phyloP scores from a whole-genome alignment of 1,140 invertebrate species.

The Pogonomyrmex barbatus region DNA sequence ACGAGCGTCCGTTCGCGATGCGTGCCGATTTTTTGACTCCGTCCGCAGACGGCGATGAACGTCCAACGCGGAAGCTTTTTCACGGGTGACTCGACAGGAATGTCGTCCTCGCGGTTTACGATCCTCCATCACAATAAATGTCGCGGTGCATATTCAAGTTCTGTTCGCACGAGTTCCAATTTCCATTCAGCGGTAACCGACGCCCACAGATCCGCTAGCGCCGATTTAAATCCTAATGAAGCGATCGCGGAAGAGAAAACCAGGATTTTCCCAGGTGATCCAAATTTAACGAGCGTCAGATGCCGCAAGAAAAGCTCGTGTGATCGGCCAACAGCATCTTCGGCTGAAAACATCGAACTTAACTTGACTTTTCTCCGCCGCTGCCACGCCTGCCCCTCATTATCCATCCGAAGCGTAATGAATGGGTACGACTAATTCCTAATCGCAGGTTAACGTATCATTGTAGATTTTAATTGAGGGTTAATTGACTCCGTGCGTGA shows the following conservation, averaged over 20 bases:
- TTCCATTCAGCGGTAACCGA: constrained; percentile 24
- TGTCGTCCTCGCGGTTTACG: constrained; percentile 65
- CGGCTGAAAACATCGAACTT: constrained; percentile 22
- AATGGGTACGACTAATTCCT: constrained; percentile 9
- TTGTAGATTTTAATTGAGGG: constrained; percentile 13
- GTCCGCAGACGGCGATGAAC: constrained; percentile 14
- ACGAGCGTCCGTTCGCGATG: constrained; percentile 12
- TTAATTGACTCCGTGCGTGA: constrained; percentile 11
- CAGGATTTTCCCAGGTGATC: background rate
- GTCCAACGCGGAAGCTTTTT: constrained; percentile 48
- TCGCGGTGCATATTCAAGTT: constrained; percentile 37
- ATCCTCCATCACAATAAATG: constrained; percentile 55
- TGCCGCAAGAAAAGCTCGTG: constrained; percentile 28
- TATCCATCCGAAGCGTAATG: constrained; percentile 7
- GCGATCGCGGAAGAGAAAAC: constrained; percentile 4
- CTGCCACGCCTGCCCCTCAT: constrained; percentile 24
- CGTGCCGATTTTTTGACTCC: constrained; percentile 14
- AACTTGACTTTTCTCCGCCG: constrained; percentile 21
- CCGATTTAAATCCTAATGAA: constrained; percentile 33
- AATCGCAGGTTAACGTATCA: constrained; percentile 16
- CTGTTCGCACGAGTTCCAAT: constrained; percentile 22
- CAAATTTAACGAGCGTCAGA: constrained; percentile 8
- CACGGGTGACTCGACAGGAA: constrained; percentile 60
- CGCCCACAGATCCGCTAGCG: constrained; percentile 22
- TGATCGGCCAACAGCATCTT: background rate